Evolutionary conservation across 2,888 invertebrate species (phyloP).

Genomic region (Hyposoter didymator): DNA sequence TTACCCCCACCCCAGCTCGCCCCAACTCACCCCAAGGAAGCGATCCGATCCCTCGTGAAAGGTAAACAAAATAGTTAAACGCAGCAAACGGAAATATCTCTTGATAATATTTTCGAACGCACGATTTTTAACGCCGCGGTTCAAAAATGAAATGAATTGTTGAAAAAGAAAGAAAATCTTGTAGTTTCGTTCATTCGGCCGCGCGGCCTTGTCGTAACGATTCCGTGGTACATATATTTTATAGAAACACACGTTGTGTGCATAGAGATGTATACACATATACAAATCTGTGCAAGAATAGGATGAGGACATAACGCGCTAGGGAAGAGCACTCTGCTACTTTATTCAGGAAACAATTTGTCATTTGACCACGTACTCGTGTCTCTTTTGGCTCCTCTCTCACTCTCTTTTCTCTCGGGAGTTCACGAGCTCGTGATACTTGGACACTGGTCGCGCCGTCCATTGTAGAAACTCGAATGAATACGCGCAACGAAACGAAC

Average conservation of each 20-base stretch:
- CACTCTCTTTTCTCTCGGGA: conserved; percentile 15
- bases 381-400: conserved; percentile 28
- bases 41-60: neutral
- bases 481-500: conserved; percentile 46
- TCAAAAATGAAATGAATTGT: conserved; percentile 47
- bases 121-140: neutral
- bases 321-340: conserved; percentile 62
- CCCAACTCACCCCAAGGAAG: neutral
- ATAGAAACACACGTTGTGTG: neutral
- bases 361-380: conserved; percentile 67
- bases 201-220: conserved; percentile 57
- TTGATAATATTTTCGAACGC: neutral
- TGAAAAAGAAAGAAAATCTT: conserved; percentile 22
- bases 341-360: conserved; percentile 71
- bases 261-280: conserved; percentile 21
- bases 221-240: conserved; percentile 44
- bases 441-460: conserved; percentile 20
- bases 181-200: conserved; percentile 50
- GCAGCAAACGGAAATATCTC: neutral
- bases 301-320: conserved; percentile 45
- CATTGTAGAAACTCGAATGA: conserved; percentile 44
- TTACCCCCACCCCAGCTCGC: no score
- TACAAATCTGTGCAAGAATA: conserved; percentile 49
- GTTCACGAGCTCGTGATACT: conserved; percentile 35
- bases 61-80: neutral